These are phyloP conservation scores for Parauchenoglanis ngamensis DNA, from an alignment of 2,797 vertebrate species.

Conservation along the genomic window DNA sequence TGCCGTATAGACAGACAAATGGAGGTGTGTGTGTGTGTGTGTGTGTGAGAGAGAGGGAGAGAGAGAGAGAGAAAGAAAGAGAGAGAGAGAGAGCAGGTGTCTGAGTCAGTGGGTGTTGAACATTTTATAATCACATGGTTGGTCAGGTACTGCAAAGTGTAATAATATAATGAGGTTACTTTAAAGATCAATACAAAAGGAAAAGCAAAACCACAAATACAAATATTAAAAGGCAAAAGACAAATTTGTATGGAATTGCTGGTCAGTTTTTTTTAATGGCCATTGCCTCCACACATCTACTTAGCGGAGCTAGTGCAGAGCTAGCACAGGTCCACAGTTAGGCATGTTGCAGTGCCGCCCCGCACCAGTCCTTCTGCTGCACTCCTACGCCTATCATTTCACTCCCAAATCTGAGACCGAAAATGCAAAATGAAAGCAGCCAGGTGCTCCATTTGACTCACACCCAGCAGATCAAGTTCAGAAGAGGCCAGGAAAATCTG, in stretches of 20 bases:
- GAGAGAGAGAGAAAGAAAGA: neutral
- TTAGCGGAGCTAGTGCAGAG: neutral
- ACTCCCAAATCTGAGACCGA: neutral
- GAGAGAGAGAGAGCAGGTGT: slow-evolving; percentile 22
- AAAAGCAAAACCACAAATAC: neutral
- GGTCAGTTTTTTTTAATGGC: neutral
- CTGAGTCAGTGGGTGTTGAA: neutral
- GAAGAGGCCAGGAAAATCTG: slow-evolving; percentile 4
- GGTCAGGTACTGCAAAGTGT: slow-evolving; percentile 4
- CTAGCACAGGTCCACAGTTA: neutral
- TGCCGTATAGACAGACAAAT: slow-evolving; percentile 74
- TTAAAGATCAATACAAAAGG: neutral
- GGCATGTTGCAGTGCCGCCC: neutral
- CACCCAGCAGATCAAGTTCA: neutral
- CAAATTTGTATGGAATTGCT: neutral
- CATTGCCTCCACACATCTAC: neutral
- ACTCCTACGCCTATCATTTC: slow-evolving; percentile 8
- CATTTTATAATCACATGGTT: slow-evolving; percentile 22
- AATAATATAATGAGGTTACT: neutral
- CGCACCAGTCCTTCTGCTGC: neutral
- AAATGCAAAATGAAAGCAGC: slow-evolving; percentile 11
- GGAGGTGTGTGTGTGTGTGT: slow-evolving; percentile 70
- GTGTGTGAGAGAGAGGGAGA: slow-evolving; percentile 19
- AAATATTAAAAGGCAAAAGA: neutral
- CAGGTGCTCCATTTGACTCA: neutral